Conservation (phyloP, 2,888 invertebrate genomes). For the Nasonovia ribisnigri region DNA sequence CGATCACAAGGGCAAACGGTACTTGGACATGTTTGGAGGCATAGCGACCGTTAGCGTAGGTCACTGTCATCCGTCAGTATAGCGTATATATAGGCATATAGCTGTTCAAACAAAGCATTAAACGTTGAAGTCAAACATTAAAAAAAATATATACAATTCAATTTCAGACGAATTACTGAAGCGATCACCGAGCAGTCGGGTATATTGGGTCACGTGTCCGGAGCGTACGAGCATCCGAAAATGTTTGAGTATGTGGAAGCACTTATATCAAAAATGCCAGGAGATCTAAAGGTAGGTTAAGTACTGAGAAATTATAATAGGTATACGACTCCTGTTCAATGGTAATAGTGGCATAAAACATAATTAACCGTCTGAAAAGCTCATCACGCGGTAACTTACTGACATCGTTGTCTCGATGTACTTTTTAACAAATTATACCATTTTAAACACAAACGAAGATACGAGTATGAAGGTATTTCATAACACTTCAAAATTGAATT, state of each 20-base stretch:
- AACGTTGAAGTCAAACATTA: neutral
- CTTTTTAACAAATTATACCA: neutral
- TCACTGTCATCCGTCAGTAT: constrained; percentile 95
- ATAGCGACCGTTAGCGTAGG: constrained; percentile 98
- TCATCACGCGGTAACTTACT: neutral
- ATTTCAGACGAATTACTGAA: constrained; percentile 82
- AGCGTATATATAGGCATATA: neutral
- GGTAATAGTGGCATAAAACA: neutral
- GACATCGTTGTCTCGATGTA: neutral
- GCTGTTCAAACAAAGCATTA: neutral
- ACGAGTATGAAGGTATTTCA: neutral
- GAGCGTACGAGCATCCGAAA: constrained; percentile 90
- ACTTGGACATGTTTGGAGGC: constrained; percentile 95
- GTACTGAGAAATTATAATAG: neutral
- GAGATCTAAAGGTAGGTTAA: constrained; percentile 81
- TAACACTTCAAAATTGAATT: neutral
- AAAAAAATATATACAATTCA: neutral
- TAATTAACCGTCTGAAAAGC: neutral
- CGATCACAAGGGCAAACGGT: constrained; percentile 87
- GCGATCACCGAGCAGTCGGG: constrained; percentile 84
- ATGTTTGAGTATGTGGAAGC: constrained; percentile 92
- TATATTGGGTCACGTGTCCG: constrained; percentile 92
- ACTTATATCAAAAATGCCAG: constrained; percentile 85
- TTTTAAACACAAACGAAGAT: neutral
- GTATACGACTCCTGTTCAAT: neutral